A percentile compares a stretch with the other conserved stretches of the same genome.
Conservation (phyloP, 1,140 invertebrate genomes). For the Procambarus clarkii region DNA sequence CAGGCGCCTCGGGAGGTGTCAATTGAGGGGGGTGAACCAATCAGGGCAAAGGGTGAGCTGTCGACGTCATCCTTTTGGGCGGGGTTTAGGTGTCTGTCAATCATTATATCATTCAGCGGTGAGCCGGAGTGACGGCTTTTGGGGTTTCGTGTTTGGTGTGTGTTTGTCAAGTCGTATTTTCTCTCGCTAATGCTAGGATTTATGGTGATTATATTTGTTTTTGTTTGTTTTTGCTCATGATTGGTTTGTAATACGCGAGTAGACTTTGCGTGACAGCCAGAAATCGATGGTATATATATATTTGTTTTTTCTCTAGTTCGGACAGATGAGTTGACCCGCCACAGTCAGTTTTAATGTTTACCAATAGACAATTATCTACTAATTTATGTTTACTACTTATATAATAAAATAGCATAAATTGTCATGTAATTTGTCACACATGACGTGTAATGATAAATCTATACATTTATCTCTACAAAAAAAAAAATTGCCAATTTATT, state of each 20-base stretch:
- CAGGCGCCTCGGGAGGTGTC: background rate
- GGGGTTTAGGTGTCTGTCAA: conserved; percentile 28
- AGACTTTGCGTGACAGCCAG: background rate
- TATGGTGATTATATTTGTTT: background rate
- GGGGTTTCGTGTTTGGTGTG: too few species aligned
- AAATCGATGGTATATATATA: too few species aligned
- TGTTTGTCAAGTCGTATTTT: background rate
- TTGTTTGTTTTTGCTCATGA: background rate
- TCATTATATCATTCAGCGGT: background rate
- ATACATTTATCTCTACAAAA: background rate
- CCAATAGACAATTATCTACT: background rate
- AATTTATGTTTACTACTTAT: background rate
- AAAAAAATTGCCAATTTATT: background rate
- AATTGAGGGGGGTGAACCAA: background rate
- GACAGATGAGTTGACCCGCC: too few species aligned
- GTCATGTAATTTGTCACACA: background rate
- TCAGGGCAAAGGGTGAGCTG: background rate
- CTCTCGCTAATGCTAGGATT: background rate
- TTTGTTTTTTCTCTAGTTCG: too few species aligned
- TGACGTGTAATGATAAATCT: background rate
- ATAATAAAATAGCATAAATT: background rate
- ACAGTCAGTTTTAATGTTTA: background rate
- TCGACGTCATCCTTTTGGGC: conserved; percentile 29
- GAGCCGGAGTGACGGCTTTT: too few species aligned
- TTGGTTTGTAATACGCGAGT: background rate